phyloP scores from a whole-genome alignment of 2,797 vertebrate species.

The Fringilla coelebs region DNA sequence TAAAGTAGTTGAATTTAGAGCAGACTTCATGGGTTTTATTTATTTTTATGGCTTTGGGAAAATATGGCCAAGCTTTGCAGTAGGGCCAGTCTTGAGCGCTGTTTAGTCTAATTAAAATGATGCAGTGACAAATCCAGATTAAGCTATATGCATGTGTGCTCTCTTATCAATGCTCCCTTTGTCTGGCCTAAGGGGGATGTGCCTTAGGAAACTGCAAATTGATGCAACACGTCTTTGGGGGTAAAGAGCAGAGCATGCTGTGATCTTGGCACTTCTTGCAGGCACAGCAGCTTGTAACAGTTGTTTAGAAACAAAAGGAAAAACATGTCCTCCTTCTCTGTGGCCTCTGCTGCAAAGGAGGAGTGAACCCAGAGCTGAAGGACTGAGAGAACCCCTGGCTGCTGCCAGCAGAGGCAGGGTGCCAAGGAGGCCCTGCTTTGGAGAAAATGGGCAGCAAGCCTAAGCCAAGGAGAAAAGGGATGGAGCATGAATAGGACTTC shows the following conservation, averaged over 20 bases:
- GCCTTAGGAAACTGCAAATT: slow-evolving; percentile 31
- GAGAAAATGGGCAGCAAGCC: slow-evolving; percentile 46
- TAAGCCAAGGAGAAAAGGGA: slow-evolving; percentile 7
- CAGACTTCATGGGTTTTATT: background rate
- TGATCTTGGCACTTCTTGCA: slow-evolving; percentile 26
- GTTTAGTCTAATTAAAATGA: slow-evolving; percentile 38
- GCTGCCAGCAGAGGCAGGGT: slow-evolving; percentile 39
- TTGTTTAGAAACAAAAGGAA: slow-evolving; percentile 50
- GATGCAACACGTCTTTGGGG: background rate
- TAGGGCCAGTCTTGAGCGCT: background rate
- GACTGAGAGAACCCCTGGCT: slow-evolving; percentile 39
- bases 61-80: background rate
- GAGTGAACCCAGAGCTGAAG: slow-evolving; percentile 10
- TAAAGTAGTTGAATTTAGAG: slow-evolving; percentile 16
- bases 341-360: slow-evolving; percentile 34
- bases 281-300: slow-evolving; percentile 48
- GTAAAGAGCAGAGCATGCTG: slow-evolving; percentile 41
- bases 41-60: slow-evolving; percentile 35
- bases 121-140: slow-evolving; percentile 17
- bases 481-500: background rate
- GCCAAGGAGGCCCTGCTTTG: slow-evolving; percentile 50
- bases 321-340: background rate
- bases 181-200: background rate
- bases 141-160: background rate
- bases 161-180: slow-evolving; percentile 21